Base-by-base conservation (phyloP, 2,797 vertebrate genomes). In the Phrynocephalus vlangalii region DNA sequence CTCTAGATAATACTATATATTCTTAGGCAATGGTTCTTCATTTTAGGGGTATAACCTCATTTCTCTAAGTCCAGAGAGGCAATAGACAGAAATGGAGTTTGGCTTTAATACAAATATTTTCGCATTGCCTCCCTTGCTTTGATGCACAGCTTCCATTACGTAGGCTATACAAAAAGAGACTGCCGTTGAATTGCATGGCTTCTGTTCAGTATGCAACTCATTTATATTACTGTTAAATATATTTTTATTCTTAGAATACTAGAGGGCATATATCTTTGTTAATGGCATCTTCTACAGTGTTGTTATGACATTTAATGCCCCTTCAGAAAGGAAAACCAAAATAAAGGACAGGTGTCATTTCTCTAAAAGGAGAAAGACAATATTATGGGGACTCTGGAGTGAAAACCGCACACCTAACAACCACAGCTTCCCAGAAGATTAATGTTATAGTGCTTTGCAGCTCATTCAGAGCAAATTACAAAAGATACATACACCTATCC, bases 281-380 rank as follows among this genome's bases (percentile, higher is more conserved):
- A 81, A 85, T 10, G 20, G 11, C 70, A 85, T 28, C 76, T 86
- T 84, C 22, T 77, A 78, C 67, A 73, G 84, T 87, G 79, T 67
- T 84, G 72, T 30, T 67, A 8, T 18, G 84, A 88, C 82, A 85
- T 85, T 89, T 92, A 89, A 92, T 76, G 77, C 79, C 10, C 9
- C 80, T 70, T 63, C 88, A 82, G 91, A 91, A 92, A 93, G 88
- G 38, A 87, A 75, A 91, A 90, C 75, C 68, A 56, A 88, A 89
- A 89, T 70, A 79, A 85, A 71, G 56, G 90, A 91, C 56, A 33
- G 48, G n/a, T 68, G 60, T 87, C 73, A 3, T 80, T 87, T 81
- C 28, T n/a, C 63, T 38, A 38, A 82, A 52, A 82, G 30, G 30
- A 63, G 60, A 84, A 22, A 86, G 76, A 26, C 85, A 83, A 75